A percentile compares a stretch with the other conserved stretches of the same genome.
Evolutionary conservation across 2,113 vertebrate genomes (phyloP).

Genomic region (Azemiops feae): DNA sequence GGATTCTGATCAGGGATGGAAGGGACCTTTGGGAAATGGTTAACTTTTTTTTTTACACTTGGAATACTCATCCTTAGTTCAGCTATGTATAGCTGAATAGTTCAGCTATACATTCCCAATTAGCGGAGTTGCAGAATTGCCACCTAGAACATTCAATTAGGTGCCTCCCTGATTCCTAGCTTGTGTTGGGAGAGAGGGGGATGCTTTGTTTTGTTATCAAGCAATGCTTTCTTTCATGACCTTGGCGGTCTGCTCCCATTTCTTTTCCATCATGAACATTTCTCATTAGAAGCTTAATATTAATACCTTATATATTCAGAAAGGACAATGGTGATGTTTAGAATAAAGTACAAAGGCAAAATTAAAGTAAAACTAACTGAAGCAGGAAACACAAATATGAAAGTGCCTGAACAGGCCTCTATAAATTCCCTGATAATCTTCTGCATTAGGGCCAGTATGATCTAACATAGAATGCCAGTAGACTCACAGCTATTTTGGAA

Average conservation of each 20-base stretch:
- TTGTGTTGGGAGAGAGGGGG: not conserved
- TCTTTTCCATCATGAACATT: not conserved
- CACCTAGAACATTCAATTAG: not conserved
- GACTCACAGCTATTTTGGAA: not conserved
- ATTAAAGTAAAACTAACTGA: not conserved
- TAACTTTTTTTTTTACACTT: not conserved
- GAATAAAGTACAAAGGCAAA: not conserved
- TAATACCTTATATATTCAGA: not conserved
- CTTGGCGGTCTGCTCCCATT: not conserved
- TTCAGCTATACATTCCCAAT: not conserved
- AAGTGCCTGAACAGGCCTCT: not conserved
- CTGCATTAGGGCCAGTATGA: not conserved
- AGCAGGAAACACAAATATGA: not conserved
- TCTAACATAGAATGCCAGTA: not conserved
- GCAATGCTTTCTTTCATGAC: not conserved
- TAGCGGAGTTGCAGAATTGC: not conserved
- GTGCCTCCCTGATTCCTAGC: not conserved
- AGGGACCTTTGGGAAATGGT: not conserved
- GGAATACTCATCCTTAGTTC: not conserved
- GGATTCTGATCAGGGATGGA: not conserved
- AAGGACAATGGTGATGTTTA: not conserved
- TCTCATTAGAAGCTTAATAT: not conserved
- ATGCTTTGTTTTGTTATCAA: not conserved
- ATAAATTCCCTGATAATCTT: not conserved
- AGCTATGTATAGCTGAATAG: not conserved